phyloP scores from a whole-genome alignment of 2,113 vertebrate genomes.

The Leptocoma aspasia region DNA sequence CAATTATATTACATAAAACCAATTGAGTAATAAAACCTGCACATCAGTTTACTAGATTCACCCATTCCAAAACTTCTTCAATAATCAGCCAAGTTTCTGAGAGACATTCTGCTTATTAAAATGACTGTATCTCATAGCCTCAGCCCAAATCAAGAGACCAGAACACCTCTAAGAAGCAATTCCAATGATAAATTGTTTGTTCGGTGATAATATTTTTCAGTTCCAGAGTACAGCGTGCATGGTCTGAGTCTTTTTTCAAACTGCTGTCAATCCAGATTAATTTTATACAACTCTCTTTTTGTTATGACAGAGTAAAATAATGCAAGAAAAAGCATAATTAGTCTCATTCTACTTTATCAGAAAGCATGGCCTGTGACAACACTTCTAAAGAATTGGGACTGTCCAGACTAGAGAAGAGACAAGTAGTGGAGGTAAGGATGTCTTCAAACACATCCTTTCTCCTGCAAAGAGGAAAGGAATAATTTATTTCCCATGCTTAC shows the following conservation, averaged over 20 bases:
- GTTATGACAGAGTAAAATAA: neutral
- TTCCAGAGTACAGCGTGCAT: neutral
- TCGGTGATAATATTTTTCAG: neutral
- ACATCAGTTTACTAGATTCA: neutral
- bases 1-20: neutral
- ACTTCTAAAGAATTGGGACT: neutral
- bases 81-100: neutral
- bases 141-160: neutral
- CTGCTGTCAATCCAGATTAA: neutral
- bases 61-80: neutral
- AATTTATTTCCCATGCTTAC: neutral
- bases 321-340: neutral
- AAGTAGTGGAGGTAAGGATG: constrained; percentile 14
- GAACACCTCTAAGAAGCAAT: neutral
- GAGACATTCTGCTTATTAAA: neutral
- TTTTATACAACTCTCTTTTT: neutral
- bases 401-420: neutral
- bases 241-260: neutral
- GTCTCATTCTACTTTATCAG: neutral
- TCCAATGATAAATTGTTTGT: neutral
- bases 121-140: neutral
- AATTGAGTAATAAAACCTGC: neutral
- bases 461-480: neutral
- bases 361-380: neutral
- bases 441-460: constrained; percentile 25